Percentiles rank a stretch among this genome's conserved stretches.
Evolutionary conservation across 2,888 invertebrate genomes (phyloP).

Genomic region (Escarpia spicata): DNA sequence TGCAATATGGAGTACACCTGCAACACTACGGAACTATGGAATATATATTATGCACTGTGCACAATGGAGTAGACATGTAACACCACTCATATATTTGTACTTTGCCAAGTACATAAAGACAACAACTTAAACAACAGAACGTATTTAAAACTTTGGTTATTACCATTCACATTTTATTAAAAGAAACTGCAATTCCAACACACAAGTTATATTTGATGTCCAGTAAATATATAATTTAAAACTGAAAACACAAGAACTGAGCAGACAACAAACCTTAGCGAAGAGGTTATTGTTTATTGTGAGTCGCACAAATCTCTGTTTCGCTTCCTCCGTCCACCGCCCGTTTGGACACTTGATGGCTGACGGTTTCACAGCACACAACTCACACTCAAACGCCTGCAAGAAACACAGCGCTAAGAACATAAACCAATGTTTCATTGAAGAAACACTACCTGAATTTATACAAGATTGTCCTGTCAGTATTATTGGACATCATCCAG

Average conservation of each 20-base stretch:
- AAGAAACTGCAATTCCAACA: background rate
- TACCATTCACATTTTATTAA: background rate
- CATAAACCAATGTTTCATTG: too few relatives aligned
- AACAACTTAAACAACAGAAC: conserved; percentile 29
- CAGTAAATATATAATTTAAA: background rate
- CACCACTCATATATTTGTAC: background rate
- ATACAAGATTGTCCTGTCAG: too few relatives aligned
- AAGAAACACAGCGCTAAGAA: conserved; percentile 20
- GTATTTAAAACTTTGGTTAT: background rate
- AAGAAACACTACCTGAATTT: too few relatives aligned
- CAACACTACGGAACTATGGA: too few relatives aligned
- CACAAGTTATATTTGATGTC: background rate
- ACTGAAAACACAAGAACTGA: background rate
- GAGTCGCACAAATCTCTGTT: conserved; percentile 47
- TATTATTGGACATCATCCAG: too few relatives aligned
- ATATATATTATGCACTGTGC: conserved; percentile 59
- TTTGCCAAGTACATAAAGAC: background rate
- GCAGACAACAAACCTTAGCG: conserved; percentile 48
- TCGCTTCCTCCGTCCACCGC: conserved; percentile 73
- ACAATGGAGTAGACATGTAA: conserved; percentile 80
- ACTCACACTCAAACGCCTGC: conserved; percentile 76
- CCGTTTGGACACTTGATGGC: conserved; percentile 71
- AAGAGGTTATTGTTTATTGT: conserved; percentile 36
- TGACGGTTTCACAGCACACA: conserved; percentile 78
- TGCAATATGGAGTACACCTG: too few relatives aligned